A percentile compares a stretch with the other conserved stretches of the same genome.
phyloP scores from a whole-genome alignment of 2,888 invertebrate species.

The Camponotus fellah region DNA sequence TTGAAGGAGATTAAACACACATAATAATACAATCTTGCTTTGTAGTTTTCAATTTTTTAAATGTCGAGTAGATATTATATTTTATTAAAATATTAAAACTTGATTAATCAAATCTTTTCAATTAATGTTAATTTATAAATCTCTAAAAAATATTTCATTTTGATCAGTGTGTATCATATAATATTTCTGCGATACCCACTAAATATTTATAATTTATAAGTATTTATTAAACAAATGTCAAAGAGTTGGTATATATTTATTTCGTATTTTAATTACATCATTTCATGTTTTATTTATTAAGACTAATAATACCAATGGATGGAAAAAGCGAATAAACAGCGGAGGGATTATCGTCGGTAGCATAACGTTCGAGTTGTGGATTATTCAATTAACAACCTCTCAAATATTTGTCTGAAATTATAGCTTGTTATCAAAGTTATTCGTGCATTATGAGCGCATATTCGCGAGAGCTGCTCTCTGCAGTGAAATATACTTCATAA shows the following conservation, averaged over 20 bases:
- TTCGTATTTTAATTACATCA: conserved; percentile 3
- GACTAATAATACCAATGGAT: neutral
- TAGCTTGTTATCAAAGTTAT: conserved; percentile 53
- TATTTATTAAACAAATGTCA: neutral
- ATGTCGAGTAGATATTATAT: too few species aligned
- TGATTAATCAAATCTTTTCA: too few species aligned
- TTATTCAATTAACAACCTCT: conserved; percentile 47
- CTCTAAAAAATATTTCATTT: too few species aligned
- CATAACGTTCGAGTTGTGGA: conserved; percentile 11
- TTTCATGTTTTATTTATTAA: neutral
- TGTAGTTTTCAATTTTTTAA: neutral
- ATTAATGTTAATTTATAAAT: too few species aligned
- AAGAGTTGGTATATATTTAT: neutral
- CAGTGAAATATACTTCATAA: conserved; percentile 32
- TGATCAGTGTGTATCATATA: too few species aligned
- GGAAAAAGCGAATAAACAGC: neutral
- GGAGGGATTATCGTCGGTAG: neutral
- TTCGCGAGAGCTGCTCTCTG: neutral
- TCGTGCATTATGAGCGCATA: conserved; percentile 29
- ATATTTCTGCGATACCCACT: too few species aligned
- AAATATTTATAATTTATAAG: neutral
- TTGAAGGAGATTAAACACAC: neutral
- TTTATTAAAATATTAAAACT: too few species aligned
- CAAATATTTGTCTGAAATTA: conserved; percentile 48
- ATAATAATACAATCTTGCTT: neutral